A percentile compares a stretch with the other conserved stretches of the same genome.
phyloP scores from a whole-genome alignment of 2,888 invertebrate genomes.

The Lathronympha strigana region DNA sequence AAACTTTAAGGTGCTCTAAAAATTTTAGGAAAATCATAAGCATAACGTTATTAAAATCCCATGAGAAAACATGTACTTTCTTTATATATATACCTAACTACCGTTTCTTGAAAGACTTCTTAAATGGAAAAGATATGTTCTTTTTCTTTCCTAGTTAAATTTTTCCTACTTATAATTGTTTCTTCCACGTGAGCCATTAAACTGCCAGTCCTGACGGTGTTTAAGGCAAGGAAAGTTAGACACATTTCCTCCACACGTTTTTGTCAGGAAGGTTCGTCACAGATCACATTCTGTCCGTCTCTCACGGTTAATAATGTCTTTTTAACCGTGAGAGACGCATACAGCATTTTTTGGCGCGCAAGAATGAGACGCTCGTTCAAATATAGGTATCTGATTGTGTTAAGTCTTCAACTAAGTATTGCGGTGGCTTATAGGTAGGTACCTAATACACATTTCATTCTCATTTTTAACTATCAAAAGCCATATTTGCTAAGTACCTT shows the following conservation, averaged over 20 bases:
- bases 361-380: too few relatives aligned
- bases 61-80: slow-evolving; percentile 1
- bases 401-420: too few relatives aligned
- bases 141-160: background rate
- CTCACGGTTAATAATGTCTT: background rate
- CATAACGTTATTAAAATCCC: background rate
- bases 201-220: too few relatives aligned
- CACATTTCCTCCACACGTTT: background rate
- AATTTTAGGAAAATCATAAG: background rate
- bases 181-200: background rate
- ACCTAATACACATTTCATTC: too few relatives aligned
- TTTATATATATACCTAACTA: background rate
- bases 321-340: too few relatives aligned
- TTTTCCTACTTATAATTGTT: background rate
- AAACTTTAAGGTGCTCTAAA: too few relatives aligned
- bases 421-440: too few relatives aligned
- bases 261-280: background rate
- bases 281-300: background rate
- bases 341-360: too few relatives aligned
- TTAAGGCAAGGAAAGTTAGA: background rate
- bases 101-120: background rate
- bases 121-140: background rate
- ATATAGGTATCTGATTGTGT: too few relatives aligned
- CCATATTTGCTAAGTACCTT: too few relatives aligned
- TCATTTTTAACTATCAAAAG: too few relatives aligned